These are phyloP conservation scores for Scophthalmus maximus DNA, from an alignment of 2,113 vertebrate species.

Conservation along the genomic window DNA sequence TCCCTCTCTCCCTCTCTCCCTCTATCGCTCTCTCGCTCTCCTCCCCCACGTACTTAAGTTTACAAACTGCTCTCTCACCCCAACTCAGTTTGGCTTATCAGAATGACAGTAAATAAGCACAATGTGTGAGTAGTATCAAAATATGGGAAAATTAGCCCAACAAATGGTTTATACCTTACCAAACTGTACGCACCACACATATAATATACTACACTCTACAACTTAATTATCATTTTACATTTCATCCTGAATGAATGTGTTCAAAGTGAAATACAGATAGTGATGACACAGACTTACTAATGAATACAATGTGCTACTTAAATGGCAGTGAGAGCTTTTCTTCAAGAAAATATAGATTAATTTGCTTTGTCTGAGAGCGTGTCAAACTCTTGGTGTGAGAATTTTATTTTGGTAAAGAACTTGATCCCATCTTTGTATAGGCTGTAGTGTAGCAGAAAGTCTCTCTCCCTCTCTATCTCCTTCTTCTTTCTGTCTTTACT, in stretches of 20 bases:
- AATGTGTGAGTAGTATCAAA: not conserved
- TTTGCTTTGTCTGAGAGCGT: constrained; percentile 13
- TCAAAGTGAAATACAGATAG: not conserved
- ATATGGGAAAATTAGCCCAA: not conserved
- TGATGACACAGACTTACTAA: too few relatives aligned
- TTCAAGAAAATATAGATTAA: not conserved
- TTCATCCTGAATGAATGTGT: not conserved
- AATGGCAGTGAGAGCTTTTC: too few relatives aligned
- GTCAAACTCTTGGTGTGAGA: constrained; percentile 8
- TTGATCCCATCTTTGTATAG: constrained; percentile 4
- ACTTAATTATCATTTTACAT: not conserved
- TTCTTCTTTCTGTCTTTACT: not conserved
- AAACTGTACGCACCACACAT: not conserved
- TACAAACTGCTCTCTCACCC: not conserved
- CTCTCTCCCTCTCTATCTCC: constrained; percentile 11
- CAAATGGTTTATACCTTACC: not conserved
- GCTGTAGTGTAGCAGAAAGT: constrained; percentile 1
- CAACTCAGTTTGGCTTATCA: not conserved
- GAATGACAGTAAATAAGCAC: not conserved
- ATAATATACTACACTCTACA: not conserved
- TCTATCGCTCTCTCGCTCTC: not conserved
- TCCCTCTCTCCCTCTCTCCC: constrained; percentile 16
- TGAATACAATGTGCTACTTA: too few relatives aligned
- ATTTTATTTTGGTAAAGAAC: constrained; percentile 19
- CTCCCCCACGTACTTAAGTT: constrained; percentile 29